Evolutionary conservation across 2,113 vertebrate species (phyloP).

Genomic region (Ctenodactylus gundi): DNA sequence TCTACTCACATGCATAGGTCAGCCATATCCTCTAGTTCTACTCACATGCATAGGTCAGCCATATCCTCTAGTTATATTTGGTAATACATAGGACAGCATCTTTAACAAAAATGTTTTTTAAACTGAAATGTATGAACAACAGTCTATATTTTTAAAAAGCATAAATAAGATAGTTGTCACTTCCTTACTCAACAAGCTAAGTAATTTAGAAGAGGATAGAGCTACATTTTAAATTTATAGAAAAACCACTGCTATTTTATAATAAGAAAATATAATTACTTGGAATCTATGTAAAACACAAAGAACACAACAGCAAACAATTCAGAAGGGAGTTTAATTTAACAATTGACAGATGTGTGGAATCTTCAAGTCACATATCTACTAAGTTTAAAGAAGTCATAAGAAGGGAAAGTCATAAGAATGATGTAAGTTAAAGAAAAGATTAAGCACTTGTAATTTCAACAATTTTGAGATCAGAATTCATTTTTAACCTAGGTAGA

Average conservation of each 20-base stretch:
- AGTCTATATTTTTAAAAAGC: conserved; percentile 11
- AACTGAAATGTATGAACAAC: conserved; percentile 34
- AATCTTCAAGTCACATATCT: conserved; percentile 65
- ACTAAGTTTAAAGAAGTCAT: conserved; percentile 71
- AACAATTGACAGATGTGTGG: conserved; percentile 63
- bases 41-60: neutral
- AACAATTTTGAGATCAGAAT: conserved; percentile 37
- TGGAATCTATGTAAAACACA: conserved; percentile 3
- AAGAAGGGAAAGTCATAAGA: too few species aligned
- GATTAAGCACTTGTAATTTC: conserved; percentile 67
- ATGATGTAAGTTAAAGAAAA: conserved; percentile 41
- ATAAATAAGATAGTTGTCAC: neutral
- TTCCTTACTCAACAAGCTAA: conserved; percentile 17
- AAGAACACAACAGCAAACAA: conserved; percentile 54
- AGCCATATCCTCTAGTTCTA: neutral
- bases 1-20: neutral
- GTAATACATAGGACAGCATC: neutral
- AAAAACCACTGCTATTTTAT: conserved; percentile 23
- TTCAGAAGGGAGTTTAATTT: conserved; percentile 46
- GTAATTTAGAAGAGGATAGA: neutral
- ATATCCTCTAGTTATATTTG: neutral
- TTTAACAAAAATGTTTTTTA: neutral
- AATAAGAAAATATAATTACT: conserved; percentile 55
- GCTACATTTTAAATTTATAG: conserved; percentile 23
- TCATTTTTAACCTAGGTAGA: conserved; percentile 65